Evolutionary conservation across 2,113 vertebrate species (phyloP).

Genomic region (Bagarius yarrelli): DNA sequence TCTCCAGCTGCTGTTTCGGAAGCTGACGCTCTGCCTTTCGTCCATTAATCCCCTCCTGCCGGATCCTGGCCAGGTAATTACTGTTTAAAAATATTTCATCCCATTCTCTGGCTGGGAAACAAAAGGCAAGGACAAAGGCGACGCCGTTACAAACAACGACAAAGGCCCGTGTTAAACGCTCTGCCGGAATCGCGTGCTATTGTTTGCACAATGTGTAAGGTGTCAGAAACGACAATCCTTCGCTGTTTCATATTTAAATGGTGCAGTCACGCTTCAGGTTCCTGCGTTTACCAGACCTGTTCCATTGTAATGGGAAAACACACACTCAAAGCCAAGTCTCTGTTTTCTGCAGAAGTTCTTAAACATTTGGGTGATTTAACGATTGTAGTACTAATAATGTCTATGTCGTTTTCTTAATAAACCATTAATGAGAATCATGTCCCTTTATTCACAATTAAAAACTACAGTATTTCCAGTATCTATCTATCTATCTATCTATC

Average conservation of each 20-base stretch:
- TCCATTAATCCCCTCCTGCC: constrained; percentile 96
- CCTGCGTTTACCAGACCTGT: constrained; percentile 60
- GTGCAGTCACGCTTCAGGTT: constrained; percentile 72
- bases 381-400: neutral
- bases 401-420: no score
- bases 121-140: constrained; percentile 73
- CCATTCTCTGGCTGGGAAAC: constrained; percentile 84
- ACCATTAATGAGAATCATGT: no score
- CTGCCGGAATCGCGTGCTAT: constrained; percentile 65
- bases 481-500: no score
- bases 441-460: no score
- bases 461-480: no score
- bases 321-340: constrained; percentile 11
- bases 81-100: constrained; percentile 99
- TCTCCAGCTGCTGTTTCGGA: constrained; percentile 89
- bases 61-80: constrained; percentile 99
- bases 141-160: constrained; percentile 70
- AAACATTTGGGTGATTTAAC: neutral
- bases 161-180: constrained; percentile 73
- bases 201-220: constrained; percentile 71
- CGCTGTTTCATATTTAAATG: constrained; percentile 76
- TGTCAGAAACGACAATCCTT: constrained; percentile 72
- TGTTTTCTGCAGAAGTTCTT: constrained; percentile 1
- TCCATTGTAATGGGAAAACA: constrained; percentile 51
- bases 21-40: constrained; percentile 90